Evolutionary conservation across 2,113 vertebrate species (phyloP).

Genomic region (Butorides virescens): DNA sequence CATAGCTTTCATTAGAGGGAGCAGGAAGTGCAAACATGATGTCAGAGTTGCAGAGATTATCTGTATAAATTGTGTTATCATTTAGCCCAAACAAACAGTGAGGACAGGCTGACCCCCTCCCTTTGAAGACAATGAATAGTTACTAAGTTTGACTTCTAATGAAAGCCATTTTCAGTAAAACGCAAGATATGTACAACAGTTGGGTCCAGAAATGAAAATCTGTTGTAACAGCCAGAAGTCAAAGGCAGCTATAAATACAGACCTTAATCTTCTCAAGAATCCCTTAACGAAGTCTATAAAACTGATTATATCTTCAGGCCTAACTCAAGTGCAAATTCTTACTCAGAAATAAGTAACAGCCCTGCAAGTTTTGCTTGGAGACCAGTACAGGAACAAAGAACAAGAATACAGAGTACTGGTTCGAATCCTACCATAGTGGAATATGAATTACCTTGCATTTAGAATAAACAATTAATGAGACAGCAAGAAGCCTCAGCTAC

Average conservation of each 20-base stretch:
- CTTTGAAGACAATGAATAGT: constrained; percentile 25
- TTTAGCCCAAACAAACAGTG: constrained; percentile 40
- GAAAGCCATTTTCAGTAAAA: constrained; percentile 37
- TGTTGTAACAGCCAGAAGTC: constrained; percentile 52
- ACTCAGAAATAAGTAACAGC: constrained; percentile 20
- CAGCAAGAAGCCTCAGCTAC: background rate
- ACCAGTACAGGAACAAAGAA: background rate
- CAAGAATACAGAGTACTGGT: background rate
- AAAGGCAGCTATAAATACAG: constrained; percentile 53
- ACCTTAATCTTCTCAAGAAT: constrained; percentile 29
- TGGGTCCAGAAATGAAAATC: constrained; percentile 21
- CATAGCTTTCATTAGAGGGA: background rate
- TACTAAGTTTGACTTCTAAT: constrained; percentile 2
- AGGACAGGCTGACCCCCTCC: background rate
- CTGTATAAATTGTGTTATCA: constrained; percentile 41
- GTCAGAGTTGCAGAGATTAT: constrained; percentile 27
- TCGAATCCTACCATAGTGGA: background rate
- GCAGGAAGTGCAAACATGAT: constrained; percentile 37
- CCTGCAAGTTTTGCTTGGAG: background rate
- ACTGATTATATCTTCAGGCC: constrained; percentile 40
- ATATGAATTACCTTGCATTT: background rate
- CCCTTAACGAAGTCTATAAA: constrained; percentile 52
- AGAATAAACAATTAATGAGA: constrained; percentile 41
- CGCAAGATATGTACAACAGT: background rate
- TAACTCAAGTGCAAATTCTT: constrained; percentile 26